phyloP scores from a whole-genome alignment of 2,113 vertebrate genomes.

The Myiozetetes cayanensis region DNA sequence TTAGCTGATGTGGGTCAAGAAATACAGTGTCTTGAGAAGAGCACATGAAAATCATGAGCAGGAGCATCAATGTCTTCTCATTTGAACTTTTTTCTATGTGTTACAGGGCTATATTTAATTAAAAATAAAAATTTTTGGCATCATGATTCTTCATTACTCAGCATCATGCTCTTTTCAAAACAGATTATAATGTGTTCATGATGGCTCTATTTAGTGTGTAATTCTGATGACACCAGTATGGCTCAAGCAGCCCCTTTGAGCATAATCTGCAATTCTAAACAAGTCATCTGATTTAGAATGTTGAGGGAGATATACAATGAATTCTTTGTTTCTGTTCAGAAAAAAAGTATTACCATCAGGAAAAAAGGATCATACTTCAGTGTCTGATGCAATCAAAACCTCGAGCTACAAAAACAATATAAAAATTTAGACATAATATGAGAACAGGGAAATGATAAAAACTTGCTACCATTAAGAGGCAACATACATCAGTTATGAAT shows the following conservation, averaged over 20 bases:
- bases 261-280: constrained; percentile 55
- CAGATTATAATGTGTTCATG: background rate
- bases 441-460: background rate
- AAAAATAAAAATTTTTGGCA: background rate
- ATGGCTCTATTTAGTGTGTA: background rate
- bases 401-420: background rate
- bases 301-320: constrained; percentile 21
- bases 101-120: background rate
- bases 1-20: background rate
- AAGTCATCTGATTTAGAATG: constrained; percentile 18
- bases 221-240: constrained; percentile 18
- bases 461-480: background rate
- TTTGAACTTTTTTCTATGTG: background rate
- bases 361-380: background rate
- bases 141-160: background rate
- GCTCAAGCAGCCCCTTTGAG: constrained; percentile 14
- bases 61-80: background rate
- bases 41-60: background rate
- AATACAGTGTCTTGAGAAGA: background rate
- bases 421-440: background rate
- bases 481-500: background rate
- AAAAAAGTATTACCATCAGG: background rate
- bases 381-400: background rate
- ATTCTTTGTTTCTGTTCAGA: constrained; percentile 4
- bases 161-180: background rate